Conservation (phyloP, 2,113 vertebrate species). For the Muntiacus reevesi region DNA sequence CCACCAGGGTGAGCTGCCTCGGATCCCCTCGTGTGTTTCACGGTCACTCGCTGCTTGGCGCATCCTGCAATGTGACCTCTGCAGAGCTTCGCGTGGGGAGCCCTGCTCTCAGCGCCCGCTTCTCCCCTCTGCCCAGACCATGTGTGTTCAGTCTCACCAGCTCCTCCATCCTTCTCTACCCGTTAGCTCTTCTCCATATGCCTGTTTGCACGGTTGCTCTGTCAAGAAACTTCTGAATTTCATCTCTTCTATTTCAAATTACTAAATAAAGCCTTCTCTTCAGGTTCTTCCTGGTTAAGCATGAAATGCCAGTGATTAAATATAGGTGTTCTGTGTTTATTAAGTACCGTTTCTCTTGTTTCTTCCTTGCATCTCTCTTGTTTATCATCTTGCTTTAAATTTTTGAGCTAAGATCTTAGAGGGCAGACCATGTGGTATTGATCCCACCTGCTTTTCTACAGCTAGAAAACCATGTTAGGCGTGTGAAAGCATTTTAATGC, state of each 20-base stretch:
- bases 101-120: background rate
- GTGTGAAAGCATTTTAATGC: slow-evolving; percentile 48
- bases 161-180: background rate
- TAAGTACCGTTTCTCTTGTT: background rate
- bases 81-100: fast-evolving
- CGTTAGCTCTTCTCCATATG: background rate
- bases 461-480: background rate
- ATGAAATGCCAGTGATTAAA: background rate
- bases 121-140: background rate
- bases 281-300: background rate
- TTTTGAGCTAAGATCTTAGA: slow-evolving; percentile 5
- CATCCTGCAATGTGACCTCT: background rate
- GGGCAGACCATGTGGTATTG: slow-evolving; percentile 15
- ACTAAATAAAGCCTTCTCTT: background rate
- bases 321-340: background rate
- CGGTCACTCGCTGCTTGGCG: background rate
- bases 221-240: background rate
- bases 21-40: background rate
- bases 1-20: background rate
- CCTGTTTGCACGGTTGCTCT: background rate
- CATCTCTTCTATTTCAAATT: background rate
- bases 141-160: background rate
- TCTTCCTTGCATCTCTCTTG: background rate
- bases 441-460: slow-evolving; percentile 41
- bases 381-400: background rate